Percentiles rank a stretch among this genome's conserved stretches.
Evolutionary conservation across 2,888 invertebrate species (phyloP).

Genomic region (Oxystoma pomonae): DNA sequence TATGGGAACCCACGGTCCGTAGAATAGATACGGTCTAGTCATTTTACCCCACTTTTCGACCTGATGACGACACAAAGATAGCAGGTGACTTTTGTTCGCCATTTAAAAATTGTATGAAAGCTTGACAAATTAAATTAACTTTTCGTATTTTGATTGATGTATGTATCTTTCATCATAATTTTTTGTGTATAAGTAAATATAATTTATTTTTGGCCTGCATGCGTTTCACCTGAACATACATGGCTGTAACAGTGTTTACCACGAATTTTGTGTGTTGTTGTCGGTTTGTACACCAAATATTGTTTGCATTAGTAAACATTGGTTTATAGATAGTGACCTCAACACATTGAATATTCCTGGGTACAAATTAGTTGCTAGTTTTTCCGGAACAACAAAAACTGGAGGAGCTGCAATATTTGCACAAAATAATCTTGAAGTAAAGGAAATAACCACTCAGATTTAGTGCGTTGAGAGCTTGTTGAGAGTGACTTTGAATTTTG

Average conservation of each 20-base stretch:
- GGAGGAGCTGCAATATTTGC: neutral
- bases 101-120: too few relatives aligned
- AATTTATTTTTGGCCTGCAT: too few relatives aligned
- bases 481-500: neutral
- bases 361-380: neutral
- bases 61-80: too few relatives aligned
- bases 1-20: too few relatives aligned
- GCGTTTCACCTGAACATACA: neutral
- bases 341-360: neutral
- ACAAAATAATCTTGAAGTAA: neutral
- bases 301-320: constrained; percentile 1
- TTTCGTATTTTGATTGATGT: too few relatives aligned
- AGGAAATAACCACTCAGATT: neutral
- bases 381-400: neutral
- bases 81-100: too few relatives aligned
- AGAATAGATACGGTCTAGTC: too few relatives aligned
- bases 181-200: too few relatives aligned
- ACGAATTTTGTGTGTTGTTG: neutral
- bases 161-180: too few relatives aligned
- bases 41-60: too few relatives aligned
- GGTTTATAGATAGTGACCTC: neutral
- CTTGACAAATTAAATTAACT: too few relatives aligned
- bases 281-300: neutral
- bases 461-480: neutral
- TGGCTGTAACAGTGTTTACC: neutral